Evolutionary conservation across 2,113 vertebrate species (phyloP), one percentile per base, ranked within the genome.

Genomic region (Poeciliopsis turrubarensis): DNA sequence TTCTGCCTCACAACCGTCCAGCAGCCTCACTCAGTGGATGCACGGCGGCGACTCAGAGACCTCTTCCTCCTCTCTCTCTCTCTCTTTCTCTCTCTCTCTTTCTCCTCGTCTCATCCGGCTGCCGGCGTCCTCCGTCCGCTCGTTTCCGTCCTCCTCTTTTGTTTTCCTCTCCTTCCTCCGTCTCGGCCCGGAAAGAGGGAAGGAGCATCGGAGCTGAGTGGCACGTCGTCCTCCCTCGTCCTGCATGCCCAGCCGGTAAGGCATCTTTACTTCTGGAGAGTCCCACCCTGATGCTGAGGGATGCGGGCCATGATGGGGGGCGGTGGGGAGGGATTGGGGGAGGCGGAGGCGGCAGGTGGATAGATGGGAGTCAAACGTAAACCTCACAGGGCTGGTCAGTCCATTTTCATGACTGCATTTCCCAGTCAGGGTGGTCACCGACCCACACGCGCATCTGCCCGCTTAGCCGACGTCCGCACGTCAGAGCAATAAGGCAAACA

Each of bases 231-330:
- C 79, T 81, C 81, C 73, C 83, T 32, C 75, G 6, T 88, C 78
- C 86, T 75, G 92, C 87, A 86, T 73, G 65, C 85, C 81, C 81
- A 90, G 90, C 92, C 85, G 94, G 94, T 95, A 94, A 95, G 94
- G 71, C 22, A 60, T 26, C 68, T 74, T 44, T 64, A 37, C 70
- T 41, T 57, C 73, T 13, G 0, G 34, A 10, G 27, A 65, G 87
- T 86, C 84, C 74, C 84, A 86, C 80, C 83, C 83, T 89, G 73
- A 62, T 69, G 73, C 80, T 83, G 68, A 57, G 19, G 65, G 88
- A 86, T 61, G 79, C 72, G 82, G 68, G 85, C 78, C 86, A 77
- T 54, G 64, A 26, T 79, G 15, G 47, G 69, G 51, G 51, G 51
- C 4, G 15, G 68, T 39, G 66, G n/a, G n/a, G n/a, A n/a, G 29